Evolutionary conservation across 1,140 invertebrate species (phyloP).

Genomic region (Globodera ellingtonae): DNA sequence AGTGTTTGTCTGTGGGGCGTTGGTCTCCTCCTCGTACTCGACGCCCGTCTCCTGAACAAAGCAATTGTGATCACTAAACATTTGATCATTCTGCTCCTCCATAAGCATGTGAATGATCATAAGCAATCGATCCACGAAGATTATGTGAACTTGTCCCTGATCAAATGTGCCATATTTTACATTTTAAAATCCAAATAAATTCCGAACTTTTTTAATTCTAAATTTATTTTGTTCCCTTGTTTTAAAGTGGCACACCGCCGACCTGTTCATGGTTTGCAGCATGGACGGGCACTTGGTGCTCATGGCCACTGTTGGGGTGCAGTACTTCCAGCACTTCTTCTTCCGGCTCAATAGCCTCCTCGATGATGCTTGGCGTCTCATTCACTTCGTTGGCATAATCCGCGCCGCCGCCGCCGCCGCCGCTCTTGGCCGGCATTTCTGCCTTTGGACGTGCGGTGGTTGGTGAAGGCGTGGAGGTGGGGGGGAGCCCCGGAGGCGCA

Average conservation of each 20-base stretch:
- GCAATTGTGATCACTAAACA: no score
- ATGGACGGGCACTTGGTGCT: slow-evolving; percentile 8
- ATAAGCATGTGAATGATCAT: no score
- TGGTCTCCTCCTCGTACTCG: slow-evolving; percentile 8
- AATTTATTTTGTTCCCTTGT: no score
- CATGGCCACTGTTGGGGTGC: neutral
- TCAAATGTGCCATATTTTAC: no score
- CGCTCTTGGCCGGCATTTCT: neutral
- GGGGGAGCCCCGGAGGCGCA: no score
- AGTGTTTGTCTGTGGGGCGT: neutral
- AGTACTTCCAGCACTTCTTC: neutral
- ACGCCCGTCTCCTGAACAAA: neutral
- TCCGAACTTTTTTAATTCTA: no score
- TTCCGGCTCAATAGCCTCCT: neutral
- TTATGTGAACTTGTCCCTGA: no score
- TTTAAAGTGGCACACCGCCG: no score
- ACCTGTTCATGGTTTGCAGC: neutral
- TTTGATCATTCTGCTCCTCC: no score
- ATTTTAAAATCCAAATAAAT: no score
- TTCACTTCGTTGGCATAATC: neutral
- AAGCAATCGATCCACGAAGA: no score
- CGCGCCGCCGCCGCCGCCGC: no score
- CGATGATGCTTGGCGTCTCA: neutral
- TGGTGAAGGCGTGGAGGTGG: neutral
- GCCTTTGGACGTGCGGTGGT: neutral